phyloP scores from a whole-genome alignment of 2,797 vertebrate species.

The Eremophila alpestris region DNA sequence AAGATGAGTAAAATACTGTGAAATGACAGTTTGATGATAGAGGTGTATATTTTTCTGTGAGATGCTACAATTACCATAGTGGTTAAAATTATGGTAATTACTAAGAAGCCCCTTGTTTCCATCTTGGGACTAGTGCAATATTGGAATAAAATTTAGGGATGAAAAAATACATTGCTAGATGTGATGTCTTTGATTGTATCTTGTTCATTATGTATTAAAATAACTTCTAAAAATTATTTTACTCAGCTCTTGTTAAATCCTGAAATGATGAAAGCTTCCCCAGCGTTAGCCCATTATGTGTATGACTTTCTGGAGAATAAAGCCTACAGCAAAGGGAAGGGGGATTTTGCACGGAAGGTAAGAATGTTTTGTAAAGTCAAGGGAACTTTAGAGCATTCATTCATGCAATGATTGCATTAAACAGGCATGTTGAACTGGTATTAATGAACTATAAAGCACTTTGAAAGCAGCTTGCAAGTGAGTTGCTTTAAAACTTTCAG shows the following conservation, averaged over 20 bases:
- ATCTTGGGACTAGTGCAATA: background rate
- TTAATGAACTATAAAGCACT: background rate
- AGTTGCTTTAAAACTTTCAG: background rate
- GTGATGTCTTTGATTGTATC: background rate
- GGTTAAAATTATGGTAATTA: background rate
- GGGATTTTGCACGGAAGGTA: conserved; percentile 98
- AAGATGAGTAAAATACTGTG: background rate
- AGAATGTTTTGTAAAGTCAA: background rate
- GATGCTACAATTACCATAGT: background rate
- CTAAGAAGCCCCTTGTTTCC: background rate
- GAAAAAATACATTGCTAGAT: background rate
- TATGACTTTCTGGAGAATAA: conserved; percentile 98
- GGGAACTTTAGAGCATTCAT: background rate
- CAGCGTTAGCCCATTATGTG: conserved; percentile 87
- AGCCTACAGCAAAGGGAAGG: conserved; percentile 97
- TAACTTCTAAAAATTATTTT: background rate
- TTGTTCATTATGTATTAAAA: background rate
- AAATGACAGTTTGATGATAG: background rate
- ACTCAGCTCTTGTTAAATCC: conserved; percentile 90
- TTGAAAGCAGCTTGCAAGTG: background rate
- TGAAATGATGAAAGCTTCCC: conserved; percentile 94
- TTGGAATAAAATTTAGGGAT: background rate
- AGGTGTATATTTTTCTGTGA: background rate
- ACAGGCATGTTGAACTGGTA: background rate
- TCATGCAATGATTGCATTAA: background rate